Evolutionary conservation across 2,113 vertebrate genomes (phyloP).

Genomic region (Sinocyclocheilus anshuiensis): DNA sequence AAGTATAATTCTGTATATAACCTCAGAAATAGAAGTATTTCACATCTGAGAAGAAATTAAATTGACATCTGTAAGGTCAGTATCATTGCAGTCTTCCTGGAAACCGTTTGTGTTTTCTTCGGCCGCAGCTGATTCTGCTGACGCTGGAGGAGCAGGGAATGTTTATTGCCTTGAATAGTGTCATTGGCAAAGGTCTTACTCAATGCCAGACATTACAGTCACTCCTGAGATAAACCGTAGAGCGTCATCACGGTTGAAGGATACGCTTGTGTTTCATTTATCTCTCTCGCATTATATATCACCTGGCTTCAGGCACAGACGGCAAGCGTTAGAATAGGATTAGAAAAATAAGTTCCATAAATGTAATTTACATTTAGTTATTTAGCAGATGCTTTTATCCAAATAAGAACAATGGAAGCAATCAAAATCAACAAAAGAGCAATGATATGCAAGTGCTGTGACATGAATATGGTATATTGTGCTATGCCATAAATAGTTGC

Average conservation of each 20-base stretch:
- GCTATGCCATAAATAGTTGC: no score
- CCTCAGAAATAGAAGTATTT: background rate
- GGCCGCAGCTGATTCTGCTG: background rate
- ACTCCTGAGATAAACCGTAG: background rate
- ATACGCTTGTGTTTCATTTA: background rate
- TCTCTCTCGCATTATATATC: background rate
- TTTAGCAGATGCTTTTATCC: no score
- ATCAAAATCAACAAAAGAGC: no score
- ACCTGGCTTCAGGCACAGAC: background rate
- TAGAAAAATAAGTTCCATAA: background rate
- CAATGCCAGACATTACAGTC: slow-evolving; percentile 26
- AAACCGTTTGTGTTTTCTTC: background rate
- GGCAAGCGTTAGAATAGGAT: background rate
- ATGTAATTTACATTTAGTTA: no score
- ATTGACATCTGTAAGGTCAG: background rate
- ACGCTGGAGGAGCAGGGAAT: background rate
- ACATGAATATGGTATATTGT: no score
- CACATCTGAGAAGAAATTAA: background rate
- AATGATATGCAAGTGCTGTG: no score
- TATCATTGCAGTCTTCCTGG: background rate
- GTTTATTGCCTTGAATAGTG: slow-evolving; percentile 5
- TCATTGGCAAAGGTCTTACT: slow-evolving; percentile 8
- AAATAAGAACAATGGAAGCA: no score
- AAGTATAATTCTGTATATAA: background rate
- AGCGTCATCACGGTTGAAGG: background rate